Evolutionary conservation across 2,113 vertebrate species (phyloP).

Genomic region (Smithornis capensis): DNA sequence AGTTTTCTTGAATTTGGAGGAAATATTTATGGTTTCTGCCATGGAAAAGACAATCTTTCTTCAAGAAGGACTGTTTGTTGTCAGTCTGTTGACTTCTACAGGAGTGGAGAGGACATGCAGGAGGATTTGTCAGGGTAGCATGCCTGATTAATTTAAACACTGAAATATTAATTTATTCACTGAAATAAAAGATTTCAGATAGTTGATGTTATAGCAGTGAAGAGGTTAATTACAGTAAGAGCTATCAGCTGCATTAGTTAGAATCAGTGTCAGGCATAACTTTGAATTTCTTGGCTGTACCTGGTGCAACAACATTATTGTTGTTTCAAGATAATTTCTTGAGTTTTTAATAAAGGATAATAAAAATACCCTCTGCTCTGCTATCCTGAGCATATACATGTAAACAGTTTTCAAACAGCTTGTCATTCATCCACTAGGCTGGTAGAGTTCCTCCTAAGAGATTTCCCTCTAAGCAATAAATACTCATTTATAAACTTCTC

Average conservation of each 20-base stretch:
- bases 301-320: neutral
- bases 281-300: neutral
- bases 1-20: neutral
- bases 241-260: neutral
- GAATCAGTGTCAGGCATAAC: neutral
- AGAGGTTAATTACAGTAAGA: neutral
- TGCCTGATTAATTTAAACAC: neutral
- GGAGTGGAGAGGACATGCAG: neutral
- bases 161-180: neutral
- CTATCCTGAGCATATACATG: neutral
- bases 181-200: neutral
- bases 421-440: neutral
- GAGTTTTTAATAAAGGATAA: accelerated
- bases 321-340: neutral
- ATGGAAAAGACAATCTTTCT: neutral
- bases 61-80: neutral
- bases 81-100: neutral
- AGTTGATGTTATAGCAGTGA: neutral
- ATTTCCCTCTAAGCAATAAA: neutral
- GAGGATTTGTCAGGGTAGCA: neutral
- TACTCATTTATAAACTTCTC: neutral
- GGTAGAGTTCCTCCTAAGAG: neutral
- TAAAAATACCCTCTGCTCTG: neutral
- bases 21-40: neutral
- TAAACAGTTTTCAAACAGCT: neutral